A percentile compares a stretch with the other conserved stretches of the same genome.
Conservation (phyloP, 2,113 vertebrate genomes). For the Tylochromis polylepis region DNA sequence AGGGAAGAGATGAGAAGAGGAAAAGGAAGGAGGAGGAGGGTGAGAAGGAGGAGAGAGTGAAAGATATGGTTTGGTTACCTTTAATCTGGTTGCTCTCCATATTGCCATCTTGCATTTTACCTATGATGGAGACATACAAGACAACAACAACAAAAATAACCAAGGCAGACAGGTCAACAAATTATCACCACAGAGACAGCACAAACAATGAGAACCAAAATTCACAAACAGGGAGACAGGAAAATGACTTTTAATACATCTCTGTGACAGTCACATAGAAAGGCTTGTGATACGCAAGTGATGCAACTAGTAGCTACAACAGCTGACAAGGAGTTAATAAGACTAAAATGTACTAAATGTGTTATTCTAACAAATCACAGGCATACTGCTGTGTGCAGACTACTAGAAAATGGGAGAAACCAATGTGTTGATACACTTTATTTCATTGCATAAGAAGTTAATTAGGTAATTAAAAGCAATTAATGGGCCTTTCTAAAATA, state of each 20-base stretch:
- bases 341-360: neutral
- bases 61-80: conserved; percentile 86
- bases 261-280: conserved; percentile 66
- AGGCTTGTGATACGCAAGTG: conserved; percentile 29
- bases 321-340: neutral
- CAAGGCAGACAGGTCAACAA: conserved; percentile 82
- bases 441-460: neutral
- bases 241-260: conserved; percentile 75
- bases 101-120: conserved; percentile 99
- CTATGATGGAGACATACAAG: conserved; percentile 95
- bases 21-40: neutral
- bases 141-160: conserved; percentile 86
- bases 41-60: conserved; percentile 31
- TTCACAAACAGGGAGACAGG: conserved; percentile 75
- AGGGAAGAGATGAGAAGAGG: neutral
- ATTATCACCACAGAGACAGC: conserved; percentile 48
- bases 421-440: neutral
- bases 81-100: conserved; percentile 99
- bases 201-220: conserved; percentile 68
- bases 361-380: neutral
- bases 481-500: neutral
- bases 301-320: neutral
- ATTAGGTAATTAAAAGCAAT: neutral
- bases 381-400: neutral
- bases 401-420: neutral